Percentiles rank a stretch among this genome's conserved stretches.
phyloP scores from a whole-genome alignment of 2,113 vertebrate genomes.

The Bos taurus region ARS-UCD2.0 NC_037344.1:31340501-31341000 shows the following conservation, averaged over 20 bases:
- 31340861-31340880: not conserved
- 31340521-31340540: not conserved
- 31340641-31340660: not conserved
- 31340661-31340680: accelerated
- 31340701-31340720: not conserved
- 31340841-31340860: not conserved
- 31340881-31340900: not conserved
- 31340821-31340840: not conserved
- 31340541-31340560: not conserved
- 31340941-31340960: not conserved
- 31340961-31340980: not conserved
- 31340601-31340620: not conserved
- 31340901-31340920: not conserved
- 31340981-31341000: not conserved
- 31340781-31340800: not conserved
- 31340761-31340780: not conserved
- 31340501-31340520: not conserved
- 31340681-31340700: not conserved
- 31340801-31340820: not conserved
- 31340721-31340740: not conserved
- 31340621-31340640: not conserved
- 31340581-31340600: not conserved
- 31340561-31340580: not conserved
- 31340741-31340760: not conserved
- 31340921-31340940: not conserved